A percentile compares a stretch with the other conserved stretches of the same genome.
These are phyloP conservation scores for Aphelocoma californica DNA, from an alignment of 2,797 vertebrate species.

Conservation along the genomic window DNA sequence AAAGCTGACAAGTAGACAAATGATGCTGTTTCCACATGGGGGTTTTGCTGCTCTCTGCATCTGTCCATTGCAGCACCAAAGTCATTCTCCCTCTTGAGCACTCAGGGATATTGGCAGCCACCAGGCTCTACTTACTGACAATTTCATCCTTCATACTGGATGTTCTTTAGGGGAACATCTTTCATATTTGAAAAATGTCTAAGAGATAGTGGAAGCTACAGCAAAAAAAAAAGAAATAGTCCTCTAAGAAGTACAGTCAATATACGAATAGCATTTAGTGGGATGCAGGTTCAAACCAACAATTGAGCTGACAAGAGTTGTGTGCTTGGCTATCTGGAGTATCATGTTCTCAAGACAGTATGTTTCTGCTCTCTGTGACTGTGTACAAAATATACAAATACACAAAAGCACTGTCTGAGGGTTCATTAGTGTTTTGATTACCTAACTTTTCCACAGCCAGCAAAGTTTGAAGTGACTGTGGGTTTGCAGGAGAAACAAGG, in stretches of 20 bases:
- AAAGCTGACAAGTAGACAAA: not conserved
- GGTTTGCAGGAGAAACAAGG: not conserved
- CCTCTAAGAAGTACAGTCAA: not conserved
- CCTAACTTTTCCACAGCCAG: not conserved
- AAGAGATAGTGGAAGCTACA: not conserved
- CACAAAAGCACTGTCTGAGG: not conserved
- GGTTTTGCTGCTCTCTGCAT: not conserved
- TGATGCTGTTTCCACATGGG: not conserved
- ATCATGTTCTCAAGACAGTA: not conserved
- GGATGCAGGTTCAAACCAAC: not conserved
- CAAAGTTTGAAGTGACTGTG: not conserved
- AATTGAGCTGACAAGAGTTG: not conserved
- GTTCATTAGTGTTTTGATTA: not conserved
- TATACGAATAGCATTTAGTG: not conserved
- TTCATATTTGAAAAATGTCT: not conserved
- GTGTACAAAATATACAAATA: not conserved
- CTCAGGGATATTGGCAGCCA: not conserved
- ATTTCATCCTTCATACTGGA: not conserved
- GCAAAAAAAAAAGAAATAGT: not conserved
- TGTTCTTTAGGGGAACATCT: not conserved
- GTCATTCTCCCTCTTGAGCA: not conserved
- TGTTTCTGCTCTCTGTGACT: not conserved
- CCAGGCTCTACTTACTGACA: not conserved
- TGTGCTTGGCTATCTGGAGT: not conserved
- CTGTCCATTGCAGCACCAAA: not conserved